Evolutionary conservation across 2,888 invertebrate species (phyloP).

Genomic region (Amphipoea oculea): DNA sequence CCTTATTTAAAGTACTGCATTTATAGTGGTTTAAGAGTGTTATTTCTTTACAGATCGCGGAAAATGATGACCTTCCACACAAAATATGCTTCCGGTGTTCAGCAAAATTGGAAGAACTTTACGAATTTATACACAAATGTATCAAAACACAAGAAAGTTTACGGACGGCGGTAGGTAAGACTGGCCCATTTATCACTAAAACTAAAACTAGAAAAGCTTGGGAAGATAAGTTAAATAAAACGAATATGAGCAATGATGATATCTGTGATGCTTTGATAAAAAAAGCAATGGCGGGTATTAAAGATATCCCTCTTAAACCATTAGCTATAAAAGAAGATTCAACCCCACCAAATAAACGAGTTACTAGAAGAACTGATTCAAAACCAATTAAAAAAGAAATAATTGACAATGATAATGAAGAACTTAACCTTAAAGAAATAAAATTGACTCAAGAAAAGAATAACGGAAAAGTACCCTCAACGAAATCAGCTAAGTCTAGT

Average conservation of each 20-base stretch:
- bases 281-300: slow-evolving; percentile 87
- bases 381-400: slow-evolving; percentile 48
- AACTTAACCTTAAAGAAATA: slow-evolving; percentile 68
- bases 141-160: slow-evolving; percentile 84
- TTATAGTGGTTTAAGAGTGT: neutral
- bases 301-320: slow-evolving; percentile 74
- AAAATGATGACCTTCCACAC: slow-evolving; percentile 88
- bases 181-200: slow-evolving; percentile 73
- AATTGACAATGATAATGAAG: slow-evolving; percentile 41
- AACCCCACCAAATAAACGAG: slow-evolving; percentile 56
- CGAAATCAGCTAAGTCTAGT: slow-evolving; percentile 37
- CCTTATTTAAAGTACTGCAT: neutral
- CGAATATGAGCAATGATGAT: slow-evolving; percentile 87
- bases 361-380: slow-evolving; percentile 54
- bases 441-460: slow-evolving; percentile 66
- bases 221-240: slow-evolving; percentile 85
- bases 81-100: slow-evolving; percentile 89
- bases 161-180: slow-evolving; percentile 76
- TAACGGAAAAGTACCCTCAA: slow-evolving; percentile 55
- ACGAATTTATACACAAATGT: slow-evolving; percentile 88
- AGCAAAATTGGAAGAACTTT: slow-evolving; percentile 87
- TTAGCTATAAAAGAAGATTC: slow-evolving; percentile 62
- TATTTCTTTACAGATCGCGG: slow-evolving; percentile 81
- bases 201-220: slow-evolving; percentile 80
- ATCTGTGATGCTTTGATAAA: slow-evolving; percentile 87